Base-by-base conservation (phyloP, 1,140 invertebrate species). In the Diuraphis noxia region DNA sequence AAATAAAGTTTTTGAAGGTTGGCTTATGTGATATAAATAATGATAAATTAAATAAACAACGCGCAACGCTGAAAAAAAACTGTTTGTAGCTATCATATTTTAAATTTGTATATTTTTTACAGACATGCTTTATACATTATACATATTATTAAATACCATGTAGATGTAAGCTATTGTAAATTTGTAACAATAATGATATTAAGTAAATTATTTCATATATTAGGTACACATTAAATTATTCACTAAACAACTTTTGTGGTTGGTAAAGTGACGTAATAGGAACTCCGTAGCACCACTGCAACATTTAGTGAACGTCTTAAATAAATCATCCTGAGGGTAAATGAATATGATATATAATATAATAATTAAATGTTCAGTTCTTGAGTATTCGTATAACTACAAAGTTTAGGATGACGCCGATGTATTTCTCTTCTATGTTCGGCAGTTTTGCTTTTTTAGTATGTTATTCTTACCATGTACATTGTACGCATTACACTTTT, bases 191-290 rank as follows among this genome's bases (percentile, higher is more conserved):
- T 72, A 6, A n/a, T 72, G 13, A 72, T 3, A 6, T 72, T 34
- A n/a, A 72, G 30, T n/a, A 72, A 72, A 72, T 72, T 72, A 72
- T 72, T n/a, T 72, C n/a, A 72, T 72, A n/a, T 72, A n/a, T n/a
- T 72, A 49, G 21, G 21, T 21, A 72, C n/a, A n/a, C 56, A 72
- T 72, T 72, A 63, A 1, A 63, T 63, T 63, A 63, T 63, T 63
- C 56, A n/a, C 30, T n/a, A 19, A 63, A n/a, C 56, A n/a, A 63
- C 30, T n/a, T 63, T 63, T n/a, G 34, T n/a, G 56, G 56, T n/a
- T n/a, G 56, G 56, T 72, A 34, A 72, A 72, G 56, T 72, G n/a
- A 72, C 56, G 56, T 72, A 63, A 72, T 72, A 72, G 30, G 6
- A n/a, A 72, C 56, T 72, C 30, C 13, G n/a, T 72, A 72, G 30